Base-by-base conservation (phyloP, 2,888 invertebrate genomes). In the Nysson spinosus region DNA sequence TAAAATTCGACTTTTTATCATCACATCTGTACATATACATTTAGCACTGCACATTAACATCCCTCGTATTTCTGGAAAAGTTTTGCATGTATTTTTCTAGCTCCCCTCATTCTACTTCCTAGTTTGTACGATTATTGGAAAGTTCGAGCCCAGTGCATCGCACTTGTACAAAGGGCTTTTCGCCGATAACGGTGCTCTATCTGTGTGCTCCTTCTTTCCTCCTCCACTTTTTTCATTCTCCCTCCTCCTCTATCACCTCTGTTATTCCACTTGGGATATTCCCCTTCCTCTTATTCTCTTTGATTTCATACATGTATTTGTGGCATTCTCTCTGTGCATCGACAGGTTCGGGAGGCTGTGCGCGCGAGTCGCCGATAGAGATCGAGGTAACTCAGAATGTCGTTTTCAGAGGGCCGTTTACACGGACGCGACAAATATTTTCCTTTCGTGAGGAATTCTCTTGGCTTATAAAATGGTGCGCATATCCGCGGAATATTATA, bases 91-190 rank as follows among this genome's bases (percentile, higher is more conserved):
- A 54, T 63, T 60, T 40, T 51, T 46, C 63, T 54, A 34, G 24
- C 47, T 56, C 42, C 32, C 39, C 46, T 52, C 50, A 32, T 63
- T 4, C 19, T 39, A 24, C 7, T 43, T 52, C 30, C 46, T 37
- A 26, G 52, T 43, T 40, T 19, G 35, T 20, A 34, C 52, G 57
- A 73, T 75, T 77, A 75, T 75, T 71, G 74, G 77, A 68, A 67
- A 77, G 68, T 71, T 74, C 58, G 71, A 77, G 52, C 64, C 54
- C 57, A 58, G 62, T 75, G 69, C 69, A 75, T 56, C 69, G 58
- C 66, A 69, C 61, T 51, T 44, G 63, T 49, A 63, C 63, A 57
- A n/a, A 71, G 71, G 65, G 71, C 61, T 42, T 65, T 55, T 69
- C 60, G 30, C 47, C 62, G 49, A 65, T 71, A 74, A 75, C 65